Evolutionary conservation across 1,140 invertebrate species (phyloP).

Genomic region (Nymphalis io): DNA sequence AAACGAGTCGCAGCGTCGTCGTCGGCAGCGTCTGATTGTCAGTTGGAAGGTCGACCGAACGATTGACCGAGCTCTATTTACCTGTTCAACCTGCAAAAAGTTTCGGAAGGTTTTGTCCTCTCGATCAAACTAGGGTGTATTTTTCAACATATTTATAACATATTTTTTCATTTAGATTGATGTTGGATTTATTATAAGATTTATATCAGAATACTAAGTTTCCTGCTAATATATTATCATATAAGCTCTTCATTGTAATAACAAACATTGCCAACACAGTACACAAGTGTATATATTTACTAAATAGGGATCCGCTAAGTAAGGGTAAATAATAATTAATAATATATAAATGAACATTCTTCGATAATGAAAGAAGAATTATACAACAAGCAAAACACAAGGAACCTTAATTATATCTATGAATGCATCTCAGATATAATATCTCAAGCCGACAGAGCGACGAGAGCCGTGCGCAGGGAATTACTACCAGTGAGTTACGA

Average conservation of each 20-base stretch:
- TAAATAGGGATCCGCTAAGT: too few relatives aligned
- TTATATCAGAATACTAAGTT: too few relatives aligned
- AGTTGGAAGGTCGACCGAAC: neutral
- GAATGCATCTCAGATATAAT: neutral
- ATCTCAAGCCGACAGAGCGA: neutral
- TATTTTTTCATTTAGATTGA: too few relatives aligned
- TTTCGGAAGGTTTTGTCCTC: slow-evolving; percentile 12
- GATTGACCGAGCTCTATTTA: slow-evolving; percentile 12
- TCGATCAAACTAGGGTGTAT: neutral
- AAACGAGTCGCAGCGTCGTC: neutral
- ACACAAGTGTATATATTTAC: neutral
- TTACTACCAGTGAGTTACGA: neutral
- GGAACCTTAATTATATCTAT: neutral
- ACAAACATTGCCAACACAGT: too few relatives aligned
- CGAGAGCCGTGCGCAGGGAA: neutral
- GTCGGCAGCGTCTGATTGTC: neutral
- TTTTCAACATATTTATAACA: too few relatives aligned
- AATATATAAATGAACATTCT: too few relatives aligned
- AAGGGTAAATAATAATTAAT: too few relatives aligned
- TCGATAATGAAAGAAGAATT: too few relatives aligned
- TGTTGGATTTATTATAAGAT: too few relatives aligned
- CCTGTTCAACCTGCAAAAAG: slow-evolving; percentile 5
- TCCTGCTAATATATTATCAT: too few relatives aligned
- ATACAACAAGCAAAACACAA: too few relatives aligned
- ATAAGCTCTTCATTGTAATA: too few relatives aligned